Conservation (phyloP, 2,797 vertebrate genomes). For the Simalia tracyae region DNA sequence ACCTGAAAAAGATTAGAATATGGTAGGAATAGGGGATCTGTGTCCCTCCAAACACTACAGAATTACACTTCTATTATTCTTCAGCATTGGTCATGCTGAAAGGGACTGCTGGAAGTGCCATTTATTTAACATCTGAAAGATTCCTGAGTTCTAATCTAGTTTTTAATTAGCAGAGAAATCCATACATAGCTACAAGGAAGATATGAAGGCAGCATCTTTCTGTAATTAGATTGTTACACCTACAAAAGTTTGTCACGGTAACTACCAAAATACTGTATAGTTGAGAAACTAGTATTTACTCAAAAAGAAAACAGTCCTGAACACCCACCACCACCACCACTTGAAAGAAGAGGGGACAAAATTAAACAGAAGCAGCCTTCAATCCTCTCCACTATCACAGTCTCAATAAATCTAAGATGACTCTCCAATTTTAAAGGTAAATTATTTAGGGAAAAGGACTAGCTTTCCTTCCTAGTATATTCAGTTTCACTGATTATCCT, state of each 20-base stretch:
- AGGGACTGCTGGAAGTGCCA: background rate
- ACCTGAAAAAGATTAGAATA: background rate
- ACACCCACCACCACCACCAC: background rate
- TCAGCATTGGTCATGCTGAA: background rate
- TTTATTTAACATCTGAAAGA: background rate
- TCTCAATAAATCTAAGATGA: background rate
- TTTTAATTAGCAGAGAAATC: background rate
- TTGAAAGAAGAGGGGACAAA: background rate
- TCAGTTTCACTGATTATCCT: conserved; percentile 44
- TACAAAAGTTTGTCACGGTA: background rate
- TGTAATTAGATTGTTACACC: no score
- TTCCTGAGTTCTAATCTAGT: background rate
- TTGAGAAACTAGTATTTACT: background rate
- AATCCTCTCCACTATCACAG: background rate
- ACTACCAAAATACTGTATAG: background rate
- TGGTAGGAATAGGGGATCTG: background rate
- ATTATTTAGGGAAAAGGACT: background rate
- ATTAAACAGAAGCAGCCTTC: background rate
- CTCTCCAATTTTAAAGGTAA: background rate
- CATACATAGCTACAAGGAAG: background rate
- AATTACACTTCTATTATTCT: background rate
- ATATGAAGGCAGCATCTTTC: background rate
- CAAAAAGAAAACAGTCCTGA: background rate
- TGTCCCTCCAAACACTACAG: background rate
- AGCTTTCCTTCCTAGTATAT: background rate